Evolutionary conservation across 2,113 vertebrate species (phyloP), one percentile per base, ranked within the genome.

Genomic region (Colistium nudipinnis): DNA sequence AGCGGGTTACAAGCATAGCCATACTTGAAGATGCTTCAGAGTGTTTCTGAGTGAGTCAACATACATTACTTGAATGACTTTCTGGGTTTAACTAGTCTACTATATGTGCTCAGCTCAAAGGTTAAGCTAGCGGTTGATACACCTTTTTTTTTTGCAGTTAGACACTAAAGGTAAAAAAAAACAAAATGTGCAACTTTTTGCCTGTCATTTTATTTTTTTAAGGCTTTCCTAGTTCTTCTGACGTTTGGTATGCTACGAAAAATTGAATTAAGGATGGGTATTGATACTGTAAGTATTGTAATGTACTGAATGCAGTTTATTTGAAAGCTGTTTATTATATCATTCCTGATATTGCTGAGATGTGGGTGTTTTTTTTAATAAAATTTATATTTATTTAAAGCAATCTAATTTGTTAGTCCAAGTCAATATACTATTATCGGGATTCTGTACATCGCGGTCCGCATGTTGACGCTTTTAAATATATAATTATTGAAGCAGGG

Each of bases 361-460:
- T 98, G 95, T 98, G 96, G 96, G 95, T 98, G 96, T 97, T 97
- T 99, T 72, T 80, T 83, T 97, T 95, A 99, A 97, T 99, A 98
- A 99, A 99, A 97, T 96, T 94, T 98, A 97, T 99, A 99, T 99
- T 99, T 99, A 99, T 99, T 99, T 98, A 96, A 98, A 97, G 93
- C 93, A 95, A 89, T 91, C 87, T 85, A 43, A 76, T 63, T 70
- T 82, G 72, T 85, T 76, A 63, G 74, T 86, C 47, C 41, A 65
- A 74, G 62, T 88, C 53, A 66, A 78, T 85, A 62, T 4, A 14
- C 25, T 44, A 38, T 61, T 56, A 52, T 62, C 9, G 31, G 63
- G 48, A 71, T 57, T 54, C 1, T 61, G 30, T 48, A 8, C 45
- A 45, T 64, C 14, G 56, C 17, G 27, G 52, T 74, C 31, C 17